Base-by-base conservation (phyloP, 1,140 invertebrate genomes). In the Heliothis subflexa region DNA sequence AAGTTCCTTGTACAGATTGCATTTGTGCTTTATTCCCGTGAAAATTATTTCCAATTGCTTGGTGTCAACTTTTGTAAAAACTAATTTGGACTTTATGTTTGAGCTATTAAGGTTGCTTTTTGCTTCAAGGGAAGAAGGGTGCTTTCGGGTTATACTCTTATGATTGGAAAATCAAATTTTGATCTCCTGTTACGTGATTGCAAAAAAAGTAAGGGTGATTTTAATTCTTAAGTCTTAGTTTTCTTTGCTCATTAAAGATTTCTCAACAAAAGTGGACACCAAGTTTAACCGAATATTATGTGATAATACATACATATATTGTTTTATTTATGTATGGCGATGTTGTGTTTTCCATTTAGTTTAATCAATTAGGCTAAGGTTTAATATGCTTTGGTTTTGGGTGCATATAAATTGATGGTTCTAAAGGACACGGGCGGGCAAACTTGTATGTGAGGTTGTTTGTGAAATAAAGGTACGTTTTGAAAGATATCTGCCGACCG, bases 271-370 rank as follows among this genome's bases (percentile, higher is more conserved):
- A 28, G 50, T 73, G 71, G 54, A 21, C 55, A 59, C 55, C 33
- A 57, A 73, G 21, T 18, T 12, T n/a, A 49, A 7, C 59, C 57
- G n/a, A 64, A 64, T 75, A 64, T 64, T 52, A 64, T 75, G 73
- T 75, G 73, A 75, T 75, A 75, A 61, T 74, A 62, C 64, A 75
- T 52, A 71, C 47, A 61, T 74, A 62, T 75, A 75, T 52, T 64
- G 73, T 75, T 64, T 75, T 75, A 47, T 45, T 64, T 75, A 64
- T 52, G 57, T 75, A 75, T 75, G 16, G 57, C 57, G 21, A 57
- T 74, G 72, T 75, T 75, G 59, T 50, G 59, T 75, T 75, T 75
- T 50, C 57, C 45, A 47, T 33, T 64, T 75, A 75, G 73, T 64
- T 64, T 50, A 62, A 75, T 49, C 28, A 55, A 61, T n/a, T 75